These are phyloP conservation scores for Ahaetulla prasina DNA, from an alignment of 2,113 vertebrate species.

Conservation along the genomic window DNA sequence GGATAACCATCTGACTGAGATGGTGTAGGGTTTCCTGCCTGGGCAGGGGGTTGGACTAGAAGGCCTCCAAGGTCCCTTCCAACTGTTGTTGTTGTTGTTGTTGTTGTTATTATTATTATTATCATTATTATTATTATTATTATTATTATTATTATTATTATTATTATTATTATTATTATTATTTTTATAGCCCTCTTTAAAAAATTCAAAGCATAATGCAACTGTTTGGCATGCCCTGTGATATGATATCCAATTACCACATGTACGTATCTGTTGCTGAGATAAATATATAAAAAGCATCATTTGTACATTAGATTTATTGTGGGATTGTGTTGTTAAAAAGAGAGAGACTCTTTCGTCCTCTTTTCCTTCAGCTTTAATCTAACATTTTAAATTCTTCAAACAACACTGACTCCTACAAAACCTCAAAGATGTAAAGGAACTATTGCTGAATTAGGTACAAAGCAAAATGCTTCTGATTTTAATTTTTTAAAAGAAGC, in stretches of 20 bases:
- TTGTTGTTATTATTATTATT: no score
- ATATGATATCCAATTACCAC: background rate
- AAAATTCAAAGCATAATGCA: background rate
- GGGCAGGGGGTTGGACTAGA: no score
- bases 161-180: no score
- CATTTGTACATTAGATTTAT: constrained; percentile 1
- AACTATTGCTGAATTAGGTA: background rate
- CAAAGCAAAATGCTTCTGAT: background rate
- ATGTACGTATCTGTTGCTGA: constrained; percentile 3
- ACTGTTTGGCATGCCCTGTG: background rate
- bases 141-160: no score
- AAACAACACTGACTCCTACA: background rate
- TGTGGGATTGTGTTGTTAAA: constrained; percentile 3
- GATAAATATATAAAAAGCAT: constrained; percentile 15
- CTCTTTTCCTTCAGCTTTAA: background rate
- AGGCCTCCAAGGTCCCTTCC: no score
- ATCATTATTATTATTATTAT: no score
- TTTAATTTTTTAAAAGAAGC: background rate
- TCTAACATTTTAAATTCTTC: background rate
- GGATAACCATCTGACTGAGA: no score
- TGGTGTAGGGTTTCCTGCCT: no score
- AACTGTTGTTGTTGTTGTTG: no score
- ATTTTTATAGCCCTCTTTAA: background rate
- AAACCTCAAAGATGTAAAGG: background rate
- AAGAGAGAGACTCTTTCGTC: background rate